A percentile compares a stretch with the other conserved stretches of the same genome.
Conservation (phyloP, 1,140 invertebrate species). For the Plutomurus gul region DNA sequence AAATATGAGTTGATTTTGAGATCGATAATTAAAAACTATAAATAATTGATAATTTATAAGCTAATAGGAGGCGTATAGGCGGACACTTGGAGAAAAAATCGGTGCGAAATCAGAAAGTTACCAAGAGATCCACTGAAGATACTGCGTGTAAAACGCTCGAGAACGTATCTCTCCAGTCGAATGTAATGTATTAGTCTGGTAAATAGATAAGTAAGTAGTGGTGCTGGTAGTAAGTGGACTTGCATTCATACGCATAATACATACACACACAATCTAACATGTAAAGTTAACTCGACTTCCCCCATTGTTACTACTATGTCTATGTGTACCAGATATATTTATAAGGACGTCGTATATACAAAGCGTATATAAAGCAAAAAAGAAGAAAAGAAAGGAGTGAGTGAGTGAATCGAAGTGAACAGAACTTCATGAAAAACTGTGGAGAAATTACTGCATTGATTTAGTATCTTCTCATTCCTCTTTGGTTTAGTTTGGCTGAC, state of each 20-base stretch:
- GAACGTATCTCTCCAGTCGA: not conserved
- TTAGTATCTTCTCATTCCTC: constrained; percentile 36
- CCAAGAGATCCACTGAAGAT: not conserved
- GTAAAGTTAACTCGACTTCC: no score
- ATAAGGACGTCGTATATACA: no score
- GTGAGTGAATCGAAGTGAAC: not conserved
- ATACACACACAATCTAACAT: not conserved
- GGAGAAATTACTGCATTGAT: constrained; percentile 43
- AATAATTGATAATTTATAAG: constrained; percentile 53
- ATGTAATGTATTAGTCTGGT: constrained; percentile 11
- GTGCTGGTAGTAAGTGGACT: no score
- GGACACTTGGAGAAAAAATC: constrained; percentile 42
- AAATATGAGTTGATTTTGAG: constrained; percentile 48
- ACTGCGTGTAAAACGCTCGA: not conserved
- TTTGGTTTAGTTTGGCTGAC: not conserved
- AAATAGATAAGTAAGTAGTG: constrained; percentile 13
- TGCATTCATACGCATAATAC: no score
- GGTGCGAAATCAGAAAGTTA: constrained; percentile 50
- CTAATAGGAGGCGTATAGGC: constrained; percentile 47
- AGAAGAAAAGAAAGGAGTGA: constrained; percentile 15
- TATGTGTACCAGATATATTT: not conserved
- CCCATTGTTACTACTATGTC: not conserved
- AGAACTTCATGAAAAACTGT: constrained; percentile 22
- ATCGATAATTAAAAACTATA: constrained; percentile 52
- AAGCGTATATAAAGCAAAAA: not conserved